A percentile compares a stretch with the other conserved stretches of the same genome.
Conservation (phyloP, 1,140 invertebrate genomes). For the Bactericera cockerelli region DNA sequence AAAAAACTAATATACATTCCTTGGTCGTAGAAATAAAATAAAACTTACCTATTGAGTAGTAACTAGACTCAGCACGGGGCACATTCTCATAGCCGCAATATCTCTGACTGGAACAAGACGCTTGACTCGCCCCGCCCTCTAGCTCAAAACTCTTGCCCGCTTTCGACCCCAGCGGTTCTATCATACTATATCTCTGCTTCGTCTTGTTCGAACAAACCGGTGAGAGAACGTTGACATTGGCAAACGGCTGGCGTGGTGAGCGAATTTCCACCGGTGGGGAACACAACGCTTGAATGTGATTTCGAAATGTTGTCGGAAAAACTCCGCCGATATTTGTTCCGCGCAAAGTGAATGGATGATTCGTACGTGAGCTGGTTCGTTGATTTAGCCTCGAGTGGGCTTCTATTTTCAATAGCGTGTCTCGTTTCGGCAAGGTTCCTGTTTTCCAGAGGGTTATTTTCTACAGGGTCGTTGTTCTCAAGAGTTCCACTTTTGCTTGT, state of each 20-base stretch:
- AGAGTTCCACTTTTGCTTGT: constrained; percentile 11
- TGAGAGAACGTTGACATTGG: background rate
- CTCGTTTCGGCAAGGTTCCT: background rate
- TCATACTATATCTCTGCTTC: background rate
- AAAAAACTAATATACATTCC: no score
- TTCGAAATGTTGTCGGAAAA: background rate
- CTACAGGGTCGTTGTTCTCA: background rate
- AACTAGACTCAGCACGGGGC: no score
- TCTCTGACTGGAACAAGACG: background rate
- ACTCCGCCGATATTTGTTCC: background rate
- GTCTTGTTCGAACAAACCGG: background rate
- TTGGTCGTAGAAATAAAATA: no score
- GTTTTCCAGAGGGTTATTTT: background rate
- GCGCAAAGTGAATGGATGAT: background rate
- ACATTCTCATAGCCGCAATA: constrained; percentile 8
- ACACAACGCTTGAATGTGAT: background rate
- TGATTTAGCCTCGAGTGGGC: no score
- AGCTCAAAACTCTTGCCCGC: no score
- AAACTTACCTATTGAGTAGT: no score
- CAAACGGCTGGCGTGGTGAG: background rate
- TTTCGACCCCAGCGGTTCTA: background rate
- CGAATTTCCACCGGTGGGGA: background rate
- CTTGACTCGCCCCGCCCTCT: no score
- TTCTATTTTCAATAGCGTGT: no score
- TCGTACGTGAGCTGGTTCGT: background rate